phyloP scores from a whole-genome alignment of 2,888 invertebrate species.

The Leucozona laternaria region DNA sequence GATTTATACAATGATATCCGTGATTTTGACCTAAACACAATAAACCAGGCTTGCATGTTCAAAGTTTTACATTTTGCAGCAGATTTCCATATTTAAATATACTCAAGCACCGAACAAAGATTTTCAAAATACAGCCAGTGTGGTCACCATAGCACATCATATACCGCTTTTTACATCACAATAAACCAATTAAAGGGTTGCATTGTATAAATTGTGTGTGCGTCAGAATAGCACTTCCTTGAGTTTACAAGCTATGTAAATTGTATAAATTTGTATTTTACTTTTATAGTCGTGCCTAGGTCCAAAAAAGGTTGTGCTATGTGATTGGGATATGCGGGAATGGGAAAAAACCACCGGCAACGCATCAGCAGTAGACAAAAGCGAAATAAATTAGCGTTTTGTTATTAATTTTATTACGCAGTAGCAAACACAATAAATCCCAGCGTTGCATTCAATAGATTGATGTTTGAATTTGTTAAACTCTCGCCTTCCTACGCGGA shows the following conservation, averaged over 20 bases:
- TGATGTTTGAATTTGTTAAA: conserved; percentile 34
- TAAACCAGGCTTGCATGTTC: not conserved
- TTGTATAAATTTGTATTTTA: conserved; percentile 21
- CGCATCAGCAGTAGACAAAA: conserved; percentile 66
- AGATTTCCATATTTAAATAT: not conserved
- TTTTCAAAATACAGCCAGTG: not conserved
- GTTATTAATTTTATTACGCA: conserved; percentile 83
- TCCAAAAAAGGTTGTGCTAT: conserved; percentile 53
- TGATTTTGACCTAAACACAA: not conserved
- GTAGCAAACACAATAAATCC: conserved; percentile 76
- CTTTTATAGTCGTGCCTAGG: not conserved
- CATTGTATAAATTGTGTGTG: conserved; percentile 22
- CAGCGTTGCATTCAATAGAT: conserved; percentile 64
- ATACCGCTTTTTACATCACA: conserved; percentile 70
- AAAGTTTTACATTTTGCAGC: not conserved
- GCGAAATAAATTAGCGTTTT: conserved; percentile 82
- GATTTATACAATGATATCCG: no score
- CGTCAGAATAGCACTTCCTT: conserved; percentile 37
- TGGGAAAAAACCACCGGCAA: conserved; percentile 63
- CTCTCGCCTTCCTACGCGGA: conserved; percentile 29
- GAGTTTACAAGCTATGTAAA: not conserved
- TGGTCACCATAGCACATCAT: not conserved
- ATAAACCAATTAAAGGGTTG: conserved; percentile 74
- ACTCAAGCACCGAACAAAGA: not conserved
- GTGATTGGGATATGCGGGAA: conserved; percentile 4